Base-by-base conservation (phyloP, 2,797 vertebrate genomes). In the Champsocephalus gunnari region DNA sequence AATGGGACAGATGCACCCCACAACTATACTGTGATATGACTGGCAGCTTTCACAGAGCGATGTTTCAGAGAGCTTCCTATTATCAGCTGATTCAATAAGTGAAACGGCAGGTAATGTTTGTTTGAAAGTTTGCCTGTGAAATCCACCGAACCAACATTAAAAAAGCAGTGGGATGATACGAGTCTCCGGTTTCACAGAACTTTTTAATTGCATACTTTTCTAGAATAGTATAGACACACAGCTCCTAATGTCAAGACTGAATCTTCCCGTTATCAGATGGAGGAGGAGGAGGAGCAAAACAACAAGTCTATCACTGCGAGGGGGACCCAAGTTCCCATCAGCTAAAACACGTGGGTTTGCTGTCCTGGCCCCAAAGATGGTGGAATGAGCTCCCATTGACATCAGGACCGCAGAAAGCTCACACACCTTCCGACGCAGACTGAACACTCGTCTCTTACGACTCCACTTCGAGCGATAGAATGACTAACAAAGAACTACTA, bases 191-290 rank as follows among this genome's bases (percentile, higher is more conserved):
- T 62, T 79, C 53, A 71, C 21, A 47, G 38, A 86, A 74, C 61
- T 49, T 80, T 81, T 75, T 81, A 78, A 80, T 80, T 79, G 73
- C 59, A 68, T 86, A 47, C 47, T 77, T 77, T 77, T 32, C 76
- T 48, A 43, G 57, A 84, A 17, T 38, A 38, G 34, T 48, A 47
- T n/a, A 47, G 28, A 73, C 55, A 50, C 73, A 44, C 45, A 51
- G 64, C 43, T 19, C 66, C 34, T 28, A 34, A 5, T 21, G 58
- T 55, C 45, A 57, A 55, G 13, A 61, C 5, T 34, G 60, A 59
- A 72, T 74, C 48, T 45, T 55, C 53, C 61, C 57, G 45, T 74
- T 69, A 84, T 53, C 60, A 73, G 34, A 77, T 54, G 66, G 72
- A 28, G 28, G 4, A 28, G 28, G 51, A 44, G n/a, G 51, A 43